Evolutionary conservation across 2,797 vertebrate species (phyloP).

Genomic region (Eurystomus glaucurus): DNA sequence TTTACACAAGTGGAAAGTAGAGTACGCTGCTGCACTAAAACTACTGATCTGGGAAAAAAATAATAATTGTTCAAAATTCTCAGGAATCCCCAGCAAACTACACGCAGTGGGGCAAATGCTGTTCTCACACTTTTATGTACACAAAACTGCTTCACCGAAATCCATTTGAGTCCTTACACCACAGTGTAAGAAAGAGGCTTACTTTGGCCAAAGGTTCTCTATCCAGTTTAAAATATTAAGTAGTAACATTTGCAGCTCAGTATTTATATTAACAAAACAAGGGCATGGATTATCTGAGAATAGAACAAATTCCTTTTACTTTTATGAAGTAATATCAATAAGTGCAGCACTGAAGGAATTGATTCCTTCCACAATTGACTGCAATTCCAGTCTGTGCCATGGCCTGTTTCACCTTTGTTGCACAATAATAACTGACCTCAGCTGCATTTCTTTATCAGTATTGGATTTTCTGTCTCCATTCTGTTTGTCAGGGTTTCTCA

Average conservation of each 20-base stretch:
- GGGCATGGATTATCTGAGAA: slow-evolving; percentile 73
- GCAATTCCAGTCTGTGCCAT: slow-evolving; percentile 35
- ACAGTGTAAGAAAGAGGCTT: not conserved
- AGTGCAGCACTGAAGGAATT: slow-evolving; percentile 74
- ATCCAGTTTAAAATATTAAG: slow-evolving; percentile 75
- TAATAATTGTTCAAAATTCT: not conserved
- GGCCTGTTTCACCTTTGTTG: slow-evolving; percentile 44
- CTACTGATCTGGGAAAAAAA: not conserved
- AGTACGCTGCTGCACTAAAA: not conserved
- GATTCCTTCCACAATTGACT: slow-evolving; percentile 61
- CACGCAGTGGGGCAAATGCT: not conserved
- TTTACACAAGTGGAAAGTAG: not conserved
- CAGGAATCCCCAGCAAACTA: slow-evolving; percentile 4
- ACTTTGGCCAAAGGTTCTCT: not conserved
- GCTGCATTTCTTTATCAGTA: slow-evolving; percentile 51
- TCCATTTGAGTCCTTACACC: not conserved
- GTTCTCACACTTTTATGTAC: not conserved
- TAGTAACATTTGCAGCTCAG: slow-evolving; percentile 29
- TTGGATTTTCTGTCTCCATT: slow-evolving; percentile 71
- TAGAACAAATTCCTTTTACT: slow-evolving; percentile 79
- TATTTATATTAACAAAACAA: slow-evolving; percentile 68
- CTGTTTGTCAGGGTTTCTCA: not conserved
- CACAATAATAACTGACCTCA: slow-evolving; percentile 78
- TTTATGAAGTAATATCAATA: slow-evolving; percentile 83
- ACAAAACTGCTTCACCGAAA: not conserved